Percentiles rank a stretch among this genome's conserved stretches.
These are phyloP conservation scores for Linnaemya vulpina DNA, from an alignment of 2,888 invertebrate genomes.

Conservation along the genomic window DNA sequence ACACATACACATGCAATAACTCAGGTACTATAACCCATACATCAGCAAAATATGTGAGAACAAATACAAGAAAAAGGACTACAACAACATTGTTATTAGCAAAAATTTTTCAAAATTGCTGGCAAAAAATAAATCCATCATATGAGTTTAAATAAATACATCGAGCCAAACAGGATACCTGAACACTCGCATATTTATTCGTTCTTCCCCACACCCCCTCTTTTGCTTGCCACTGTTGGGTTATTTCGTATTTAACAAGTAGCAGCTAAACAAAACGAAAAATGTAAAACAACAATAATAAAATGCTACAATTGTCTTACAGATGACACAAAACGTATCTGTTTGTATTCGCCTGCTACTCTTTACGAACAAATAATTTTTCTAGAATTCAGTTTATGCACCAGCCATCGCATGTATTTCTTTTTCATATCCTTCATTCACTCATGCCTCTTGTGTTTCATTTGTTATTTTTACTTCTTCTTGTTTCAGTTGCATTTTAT, in stretches of 20 bases:
- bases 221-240: neutral
- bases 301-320: constrained; percentile 61
- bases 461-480: constrained; percentile 12
- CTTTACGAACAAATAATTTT: constrained; percentile 44
- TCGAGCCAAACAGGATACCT: constrained; percentile 36
- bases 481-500: constrained; percentile 32
- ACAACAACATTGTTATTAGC: constrained; percentile 72
- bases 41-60: constrained; percentile 75
- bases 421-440: constrained; percentile 20
- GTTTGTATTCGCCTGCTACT: constrained; percentile 37
- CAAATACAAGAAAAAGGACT: constrained; percentile 60
- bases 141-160: constrained; percentile 52
- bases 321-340: constrained; percentile 57
- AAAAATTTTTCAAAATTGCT: constrained; percentile 55
- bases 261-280: constrained; percentile 46
- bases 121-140: constrained; percentile 40
- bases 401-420: constrained; percentile 32
- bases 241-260: constrained; percentile 42
- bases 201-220: neutral
- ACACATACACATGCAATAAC: constrained; percentile 65
- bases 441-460: constrained; percentile 20
- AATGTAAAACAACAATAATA: constrained; percentile 17
- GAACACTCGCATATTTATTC: constrained; percentile 6
- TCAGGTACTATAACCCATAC: constrained; percentile 72
- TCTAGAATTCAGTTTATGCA: constrained; percentile 53